Conservation (phyloP, 2,797 vertebrate genomes). For the Catharus ustulatus region DNA sequence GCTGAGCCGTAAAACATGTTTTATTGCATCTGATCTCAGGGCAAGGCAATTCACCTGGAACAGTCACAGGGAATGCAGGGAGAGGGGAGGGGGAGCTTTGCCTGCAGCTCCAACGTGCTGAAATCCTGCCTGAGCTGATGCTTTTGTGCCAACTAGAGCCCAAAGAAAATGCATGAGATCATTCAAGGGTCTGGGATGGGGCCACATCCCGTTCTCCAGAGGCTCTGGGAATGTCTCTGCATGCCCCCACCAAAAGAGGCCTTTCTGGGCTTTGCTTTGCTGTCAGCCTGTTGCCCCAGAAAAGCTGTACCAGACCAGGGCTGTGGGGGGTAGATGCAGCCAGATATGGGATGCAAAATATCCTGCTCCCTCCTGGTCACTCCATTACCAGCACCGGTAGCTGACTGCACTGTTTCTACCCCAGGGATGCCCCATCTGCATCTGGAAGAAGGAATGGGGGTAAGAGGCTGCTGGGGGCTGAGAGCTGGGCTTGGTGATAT, state of each 20-base stretch:
- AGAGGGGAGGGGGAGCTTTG: neutral
- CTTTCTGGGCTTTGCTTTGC: neutral
- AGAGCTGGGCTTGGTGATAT: neutral
- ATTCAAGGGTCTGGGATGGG: neutral
- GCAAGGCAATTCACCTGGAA: neutral
- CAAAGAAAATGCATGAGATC: neutral
- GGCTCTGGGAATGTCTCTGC: neutral
- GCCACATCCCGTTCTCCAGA: neutral
- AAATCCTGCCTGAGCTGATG: neutral
- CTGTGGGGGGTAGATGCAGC: neutral
- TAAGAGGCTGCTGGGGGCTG: neutral
- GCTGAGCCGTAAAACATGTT: neutral
- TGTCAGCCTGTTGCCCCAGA: neutral
- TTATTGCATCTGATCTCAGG: neutral
- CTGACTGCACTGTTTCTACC: neutral
- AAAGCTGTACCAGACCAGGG: neutral
- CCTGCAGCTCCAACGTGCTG: neutral
- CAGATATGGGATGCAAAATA: neutral
- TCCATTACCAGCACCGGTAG: neutral
- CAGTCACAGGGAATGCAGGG: fast-evolving
- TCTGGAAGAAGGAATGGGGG: neutral
- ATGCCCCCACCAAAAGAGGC: neutral
- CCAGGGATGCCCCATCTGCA: neutral
- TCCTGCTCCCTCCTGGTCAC: neutral
- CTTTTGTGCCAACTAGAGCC: neutral